phyloP scores from a whole-genome alignment of 2,888 invertebrate genomes.

The Cryptophagus acutangulus region DNA sequence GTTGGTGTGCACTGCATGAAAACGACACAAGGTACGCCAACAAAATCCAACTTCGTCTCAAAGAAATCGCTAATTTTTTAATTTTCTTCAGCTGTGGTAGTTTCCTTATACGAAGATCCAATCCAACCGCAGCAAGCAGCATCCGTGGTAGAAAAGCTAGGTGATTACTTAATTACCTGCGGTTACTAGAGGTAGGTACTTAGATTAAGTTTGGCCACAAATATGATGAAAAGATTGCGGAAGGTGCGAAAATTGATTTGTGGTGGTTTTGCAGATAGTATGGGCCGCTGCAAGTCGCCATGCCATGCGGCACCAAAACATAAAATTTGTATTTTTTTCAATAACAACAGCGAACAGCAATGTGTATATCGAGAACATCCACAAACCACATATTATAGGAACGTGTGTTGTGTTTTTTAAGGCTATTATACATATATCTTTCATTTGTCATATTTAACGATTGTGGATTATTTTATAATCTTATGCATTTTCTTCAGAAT shows the following conservation, averaged over 20 bases:
- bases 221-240: not conserved
- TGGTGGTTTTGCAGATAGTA: conserved; percentile 45
- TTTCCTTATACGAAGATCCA: conserved; percentile 92
- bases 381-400: too few species aligned
- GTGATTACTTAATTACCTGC: conserved; percentile 94
- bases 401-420: conserved; percentile 34
- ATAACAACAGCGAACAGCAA: conserved; percentile 48
- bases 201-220: not conserved
- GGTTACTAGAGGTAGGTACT: conserved; percentile 77
- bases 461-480: too few species aligned
- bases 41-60: too few species aligned
- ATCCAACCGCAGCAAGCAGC: conserved; percentile 96
- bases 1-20: conserved; percentile 95
- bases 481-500: too few species aligned
- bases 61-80: conserved; percentile 16
- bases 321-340: conserved; percentile 45
- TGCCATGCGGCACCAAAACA: conserved; percentile 45
- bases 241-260: not conserved
- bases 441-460: too few species aligned
- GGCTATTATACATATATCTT: too few species aligned
- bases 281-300: conserved; percentile 46
- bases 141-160: conserved; percentile 94
- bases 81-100: conserved; percentile 78
- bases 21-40: conserved; percentile 76
- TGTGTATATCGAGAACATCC: conserved; percentile 47